Conservation (phyloP, 1,140 invertebrate species). For the Tetragonula clypearis region DNA sequence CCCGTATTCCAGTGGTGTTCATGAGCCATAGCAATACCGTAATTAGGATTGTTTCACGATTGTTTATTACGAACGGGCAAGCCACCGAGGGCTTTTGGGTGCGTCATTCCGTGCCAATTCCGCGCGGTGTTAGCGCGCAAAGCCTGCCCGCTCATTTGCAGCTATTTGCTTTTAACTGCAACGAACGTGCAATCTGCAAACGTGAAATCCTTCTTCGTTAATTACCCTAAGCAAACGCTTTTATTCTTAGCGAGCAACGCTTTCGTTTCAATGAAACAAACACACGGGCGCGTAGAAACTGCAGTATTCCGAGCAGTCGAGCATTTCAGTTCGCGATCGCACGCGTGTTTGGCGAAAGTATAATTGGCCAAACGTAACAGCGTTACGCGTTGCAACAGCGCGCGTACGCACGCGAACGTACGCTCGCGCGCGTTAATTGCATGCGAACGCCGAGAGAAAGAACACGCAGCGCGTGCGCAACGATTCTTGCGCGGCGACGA, state of each 20-base stretch:
- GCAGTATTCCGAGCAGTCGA: background rate
- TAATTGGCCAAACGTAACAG: background rate
- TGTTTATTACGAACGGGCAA: constrained; percentile 64
- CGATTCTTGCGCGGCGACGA: constrained; percentile 43
- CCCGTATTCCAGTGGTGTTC: constrained; percentile 50
- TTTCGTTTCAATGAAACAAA: background rate
- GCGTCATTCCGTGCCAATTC: constrained; percentile 29
- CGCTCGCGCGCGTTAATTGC: constrained; percentile 30
- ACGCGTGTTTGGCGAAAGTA: background rate
- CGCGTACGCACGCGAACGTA: background rate
- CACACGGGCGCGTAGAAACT: too few relatives aligned
- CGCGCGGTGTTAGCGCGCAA: background rate
- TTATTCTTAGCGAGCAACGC: background rate
- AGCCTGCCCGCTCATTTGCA: background rate
- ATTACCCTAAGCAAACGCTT: background rate
- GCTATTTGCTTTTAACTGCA: background rate
- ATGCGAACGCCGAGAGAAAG: background rate
- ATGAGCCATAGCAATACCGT: constrained; percentile 49
- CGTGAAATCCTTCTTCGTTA: background rate
- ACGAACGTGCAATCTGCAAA: background rate
- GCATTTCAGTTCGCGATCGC: background rate
- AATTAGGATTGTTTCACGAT: constrained; percentile 73
- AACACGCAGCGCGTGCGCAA: constrained; percentile 25
- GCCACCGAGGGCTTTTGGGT: constrained; percentile 34
- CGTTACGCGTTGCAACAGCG: background rate